phyloP scores from a whole-genome alignment of 2,888 invertebrate species.

The Tenodera sinensis region DNA sequence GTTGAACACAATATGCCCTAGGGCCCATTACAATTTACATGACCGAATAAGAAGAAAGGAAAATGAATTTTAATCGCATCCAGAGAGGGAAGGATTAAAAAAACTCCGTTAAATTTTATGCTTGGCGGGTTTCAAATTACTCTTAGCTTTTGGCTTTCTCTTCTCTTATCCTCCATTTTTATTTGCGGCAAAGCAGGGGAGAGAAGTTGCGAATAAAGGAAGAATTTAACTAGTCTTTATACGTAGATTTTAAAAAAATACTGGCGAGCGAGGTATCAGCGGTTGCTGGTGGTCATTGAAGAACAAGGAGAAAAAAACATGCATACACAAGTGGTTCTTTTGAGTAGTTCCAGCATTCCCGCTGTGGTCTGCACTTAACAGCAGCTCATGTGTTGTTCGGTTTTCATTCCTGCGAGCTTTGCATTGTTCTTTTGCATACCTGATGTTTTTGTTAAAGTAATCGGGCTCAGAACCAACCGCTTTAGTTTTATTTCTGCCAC shows the following conservation, averaged over 20 bases:
- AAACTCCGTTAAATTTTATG: constrained; percentile 7
- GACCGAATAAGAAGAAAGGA: constrained; percentile 12
- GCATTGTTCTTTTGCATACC: not conserved
- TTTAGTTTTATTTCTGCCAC: not conserved
- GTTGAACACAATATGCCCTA: not conserved
- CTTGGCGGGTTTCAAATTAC: constrained; percentile 1
- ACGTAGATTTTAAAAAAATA: not conserved
- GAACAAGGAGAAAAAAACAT: not conserved
- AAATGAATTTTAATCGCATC: constrained; percentile 13
- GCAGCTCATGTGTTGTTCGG: not conserved
- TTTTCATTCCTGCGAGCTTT: not conserved
- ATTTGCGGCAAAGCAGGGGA: not conserved
- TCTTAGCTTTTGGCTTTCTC: not conserved
- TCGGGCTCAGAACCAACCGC: not conserved
- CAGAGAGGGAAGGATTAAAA: constrained; percentile 12
- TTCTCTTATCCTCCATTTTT: not conserved
- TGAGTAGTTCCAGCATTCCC: not conserved
- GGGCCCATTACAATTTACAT: constrained; percentile 13
- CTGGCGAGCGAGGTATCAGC: not conserved
- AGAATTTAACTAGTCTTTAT: not conserved
- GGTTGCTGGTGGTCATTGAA: not conserved
- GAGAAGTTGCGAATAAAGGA: not conserved
- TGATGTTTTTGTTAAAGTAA: not conserved
- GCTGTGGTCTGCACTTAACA: not conserved
- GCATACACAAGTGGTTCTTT: not conserved